Evolutionary conservation across 2,888 invertebrate genomes (phyloP), one percentile per base, ranked within the genome.

Genomic region (Idaea aversata): DNA sequence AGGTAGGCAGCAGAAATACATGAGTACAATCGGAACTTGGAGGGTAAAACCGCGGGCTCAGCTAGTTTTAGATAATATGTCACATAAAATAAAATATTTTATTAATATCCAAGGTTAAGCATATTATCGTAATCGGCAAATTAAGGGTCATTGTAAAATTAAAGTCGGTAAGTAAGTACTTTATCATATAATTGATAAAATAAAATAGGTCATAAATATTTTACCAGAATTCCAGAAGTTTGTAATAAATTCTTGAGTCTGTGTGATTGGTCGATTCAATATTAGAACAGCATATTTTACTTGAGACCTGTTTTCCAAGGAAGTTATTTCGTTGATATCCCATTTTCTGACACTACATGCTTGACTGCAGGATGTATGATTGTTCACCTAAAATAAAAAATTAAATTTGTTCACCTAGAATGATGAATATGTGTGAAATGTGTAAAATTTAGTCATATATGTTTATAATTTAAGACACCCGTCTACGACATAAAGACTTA

Each of bases 161-260:
- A 36, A 47, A 47, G 47, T 13, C 7, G 3, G 13, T 13, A 7
- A 47, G 7, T 13, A 47, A 13, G 4, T 47, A 13, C 7, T 47
- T 13, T 47, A 13, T 47, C 4, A 47, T 7, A 36, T 0, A 13
- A 47, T 47, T 47, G 47, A 47, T 47, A 47, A 47, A 6, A 47
- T 10, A 7, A 47, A 47, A 47, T 47, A 47, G 7, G 10, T 1
- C 36, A 36, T 10, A 36, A 5, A 36, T 58, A 16, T 47, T 79
- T 82, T 85, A 96, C 96, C 96, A 87, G 94, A 94, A 77, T 95
- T 94, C 97, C 97, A 97, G 67, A 96, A 85, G 47, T 86, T 86
- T 68, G 91, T 81, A 0, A 96, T 80, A 74, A 94, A 89, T 59
- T 87, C 82, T 15, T 85, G 76, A 13, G 90, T 93, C 71, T 94